Percentiles rank a stretch among this genome's conserved stretches.
Conservation (phyloP, 2,113 vertebrate species). For the Tenrec ecaudatus region DNA sequence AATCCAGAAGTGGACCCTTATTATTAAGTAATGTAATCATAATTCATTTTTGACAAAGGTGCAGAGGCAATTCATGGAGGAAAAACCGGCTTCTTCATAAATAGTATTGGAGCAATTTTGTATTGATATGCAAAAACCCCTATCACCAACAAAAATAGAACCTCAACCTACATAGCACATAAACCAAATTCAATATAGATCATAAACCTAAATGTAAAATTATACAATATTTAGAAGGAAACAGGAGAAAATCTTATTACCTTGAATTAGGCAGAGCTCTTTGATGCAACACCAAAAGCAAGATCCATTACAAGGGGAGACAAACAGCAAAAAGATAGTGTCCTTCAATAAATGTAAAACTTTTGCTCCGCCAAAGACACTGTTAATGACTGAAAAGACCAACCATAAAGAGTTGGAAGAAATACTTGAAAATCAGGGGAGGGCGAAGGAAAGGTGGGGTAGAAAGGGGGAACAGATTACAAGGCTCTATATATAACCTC, state of each 20-base stretch:
- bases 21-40: background rate
- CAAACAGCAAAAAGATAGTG: background rate
- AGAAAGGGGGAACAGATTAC: too few relatives aligned
- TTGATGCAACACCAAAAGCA: background rate
- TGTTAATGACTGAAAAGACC: background rate
- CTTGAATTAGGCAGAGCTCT: background rate
- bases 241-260: background rate
- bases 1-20: background rate
- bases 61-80: background rate
- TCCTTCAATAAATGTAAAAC: background rate
- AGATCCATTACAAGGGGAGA: constrained; percentile 17
- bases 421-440: background rate
- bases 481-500: too few relatives aligned
- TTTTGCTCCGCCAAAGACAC: background rate
- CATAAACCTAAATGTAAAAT: background rate
- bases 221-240: background rate
- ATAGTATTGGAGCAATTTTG: background rate
- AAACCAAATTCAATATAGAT: background rate
- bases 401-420: background rate
- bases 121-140: background rate
- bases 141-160: background rate
- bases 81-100: background rate
- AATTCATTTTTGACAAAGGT: background rate
- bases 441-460: too few relatives aligned
- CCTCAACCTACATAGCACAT: background rate